phyloP scores from a whole-genome alignment of 2,888 invertebrate genomes.

The Cecidostiba fungosa region DNA sequence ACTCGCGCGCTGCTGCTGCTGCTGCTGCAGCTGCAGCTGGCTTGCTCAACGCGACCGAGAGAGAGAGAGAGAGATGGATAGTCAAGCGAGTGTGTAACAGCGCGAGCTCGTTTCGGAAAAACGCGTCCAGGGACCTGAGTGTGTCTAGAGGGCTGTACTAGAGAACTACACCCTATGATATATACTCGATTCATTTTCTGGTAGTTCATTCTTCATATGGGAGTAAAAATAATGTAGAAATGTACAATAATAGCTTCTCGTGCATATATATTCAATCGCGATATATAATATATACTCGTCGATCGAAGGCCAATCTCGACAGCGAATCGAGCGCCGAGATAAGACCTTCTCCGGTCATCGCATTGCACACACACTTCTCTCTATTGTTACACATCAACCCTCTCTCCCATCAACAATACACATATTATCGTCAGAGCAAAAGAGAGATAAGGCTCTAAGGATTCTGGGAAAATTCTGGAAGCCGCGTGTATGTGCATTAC shows the following conservation, averaged over 20 bases:
- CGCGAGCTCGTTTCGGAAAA: slow-evolving; percentile 35
- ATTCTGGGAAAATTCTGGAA: slow-evolving; percentile 61
- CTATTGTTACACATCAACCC: slow-evolving; percentile 18
- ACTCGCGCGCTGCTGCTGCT: slow-evolving; percentile 70
- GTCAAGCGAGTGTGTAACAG: slow-evolving; percentile 49
- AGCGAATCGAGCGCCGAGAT: neutral
- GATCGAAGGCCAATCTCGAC: slow-evolving; percentile 16
- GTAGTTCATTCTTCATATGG: too few relatives aligned
- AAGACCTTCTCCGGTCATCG: slow-evolving; percentile 30
- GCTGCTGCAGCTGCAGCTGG: slow-evolving; percentile 58
- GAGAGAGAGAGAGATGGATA: slow-evolving; percentile 62
- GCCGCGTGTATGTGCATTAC: slow-evolving; percentile 30
- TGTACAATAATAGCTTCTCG: too few relatives aligned
- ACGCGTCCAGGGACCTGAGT: neutral
- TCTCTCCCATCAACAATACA: neutral
- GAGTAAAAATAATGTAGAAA: too few relatives aligned
- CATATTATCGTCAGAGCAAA: neutral
- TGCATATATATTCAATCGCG: too few relatives aligned
- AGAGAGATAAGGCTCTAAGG: slow-evolving; percentile 45
- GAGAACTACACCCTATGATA: too few relatives aligned
- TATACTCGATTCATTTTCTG: too few relatives aligned
- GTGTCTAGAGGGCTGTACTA: too few relatives aligned
- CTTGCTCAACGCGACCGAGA: slow-evolving; percentile 73
- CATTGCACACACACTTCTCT: neutral
- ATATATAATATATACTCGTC: neutral